Base-by-base conservation (phyloP, 2,113 vertebrate species). In the Bagarius yarrelli region DNA sequence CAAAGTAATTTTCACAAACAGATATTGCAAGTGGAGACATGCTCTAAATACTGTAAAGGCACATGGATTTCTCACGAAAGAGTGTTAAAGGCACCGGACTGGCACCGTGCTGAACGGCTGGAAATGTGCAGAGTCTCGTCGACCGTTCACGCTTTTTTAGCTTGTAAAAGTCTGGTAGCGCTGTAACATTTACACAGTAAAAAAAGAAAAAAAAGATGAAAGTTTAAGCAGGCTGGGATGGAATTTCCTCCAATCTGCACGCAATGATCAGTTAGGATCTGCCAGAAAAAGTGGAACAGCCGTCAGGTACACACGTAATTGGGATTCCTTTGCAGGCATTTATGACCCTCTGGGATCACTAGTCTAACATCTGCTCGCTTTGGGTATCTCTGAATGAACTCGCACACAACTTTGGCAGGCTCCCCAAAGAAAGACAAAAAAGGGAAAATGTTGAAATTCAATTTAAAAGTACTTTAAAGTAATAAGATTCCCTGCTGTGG, bases 231-330 rank as follows among this genome's bases (percentile, higher is more conserved):
- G 52, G 32, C 16, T 18, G 6, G 21, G 59, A 74, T 60, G 74
- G 81, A 83, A 85, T 81, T 80, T 80, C 76, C 71, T 52, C 66
- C 32, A 52, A 76, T 82, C 74, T 77, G 82, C 83, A 80, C 80
- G 72, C 85, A 40, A 83, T 53, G 40, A 53, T 71, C 76, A 19
- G 67, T 61, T 52, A 36, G 77, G 59, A 80, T 78, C 52, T 78
- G 81, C 76, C 84, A 64, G 81, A 64, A 19, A 60, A 72, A 52
- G 23, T 66, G 30, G 70, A 64, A 30, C 1, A 16, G 15, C 76
- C 76, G 80, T 76, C 83, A 84, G 55, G 40, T 25, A 44, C 70
- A 80, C 47, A 74, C 44, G 60, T 67, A 78, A 77, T 59, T 73
- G 64, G 34, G 61, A 80, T 64, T 21, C 73, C 78, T 72, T 69